Evolutionary conservation across 1,140 invertebrate species (phyloP), one percentile per base, ranked within the genome.

Genomic region (Apis mellifera): DNA sequence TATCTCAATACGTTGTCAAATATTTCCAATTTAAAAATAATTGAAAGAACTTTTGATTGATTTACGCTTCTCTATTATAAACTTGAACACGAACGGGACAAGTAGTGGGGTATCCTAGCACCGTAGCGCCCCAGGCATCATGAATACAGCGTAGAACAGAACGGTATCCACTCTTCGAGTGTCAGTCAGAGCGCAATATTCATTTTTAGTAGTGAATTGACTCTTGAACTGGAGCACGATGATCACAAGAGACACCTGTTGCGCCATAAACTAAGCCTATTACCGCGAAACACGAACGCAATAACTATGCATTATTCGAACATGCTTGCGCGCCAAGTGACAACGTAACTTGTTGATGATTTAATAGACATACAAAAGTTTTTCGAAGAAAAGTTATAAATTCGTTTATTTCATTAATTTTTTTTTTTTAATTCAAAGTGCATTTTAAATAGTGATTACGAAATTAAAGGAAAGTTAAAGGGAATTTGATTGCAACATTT

Each of bases 191-290:
- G 26, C 42, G 62, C 59, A 52, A 32, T 42, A 57, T 64, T 75
- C 84, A 79, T 83, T 79, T 78, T 69, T 84, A 83, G 65, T 59
- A n/a, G 64, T 15, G n/a, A 54, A 77, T 73, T 64, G 72, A 32
- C 21, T 62, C 19, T 71, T 9, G 77, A 84, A 80, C 52, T 62
- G 59, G 78, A 64, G 32, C 84, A 54, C 84, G 64, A 55, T 15
- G 59, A 60, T 26, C 48, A 55, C 50, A 23, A 65, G 32, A 70
- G 72, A 74, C 77, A 87, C 85, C 76, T 86, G 86, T 87, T 86
- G 83, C 86, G 19, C 52, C 57, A 23, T 50, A 26, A 55, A 81
- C 52, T 48, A 76, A 76, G 26, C 62, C 74, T 12, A 50, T 60
- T 21, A 11, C 64, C 76, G 65, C 54, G 59, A 65, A 76, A 65